phyloP scores from a whole-genome alignment of 2,113 vertebrate species.

The Copsychus sechellarum region DNA sequence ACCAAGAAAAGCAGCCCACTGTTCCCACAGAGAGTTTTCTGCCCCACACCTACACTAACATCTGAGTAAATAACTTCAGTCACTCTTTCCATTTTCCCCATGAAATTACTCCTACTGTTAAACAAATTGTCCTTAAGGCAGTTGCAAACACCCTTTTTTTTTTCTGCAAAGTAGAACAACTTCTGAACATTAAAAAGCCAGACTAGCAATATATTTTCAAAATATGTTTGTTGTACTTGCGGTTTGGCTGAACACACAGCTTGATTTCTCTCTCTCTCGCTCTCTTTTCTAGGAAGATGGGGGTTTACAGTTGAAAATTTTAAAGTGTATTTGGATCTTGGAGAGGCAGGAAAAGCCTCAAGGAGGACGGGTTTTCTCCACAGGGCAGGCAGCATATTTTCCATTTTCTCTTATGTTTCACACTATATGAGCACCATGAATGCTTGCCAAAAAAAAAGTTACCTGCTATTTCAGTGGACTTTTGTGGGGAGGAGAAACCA shows the following conservation, averaged over 20 bases:
- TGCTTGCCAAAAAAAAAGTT: neutral
- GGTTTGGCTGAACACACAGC: constrained; percentile 42
- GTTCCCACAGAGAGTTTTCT: constrained; percentile 89
- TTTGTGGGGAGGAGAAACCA: neutral
- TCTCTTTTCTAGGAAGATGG: constrained; percentile 53
- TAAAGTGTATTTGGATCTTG: constrained; percentile 49
- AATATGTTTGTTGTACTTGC: constrained; percentile 63
- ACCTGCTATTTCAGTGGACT: constrained; percentile 25
- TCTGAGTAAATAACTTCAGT: constrained; percentile 96
- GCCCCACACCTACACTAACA: constrained; percentile 97
- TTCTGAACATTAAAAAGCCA: constrained; percentile 72
- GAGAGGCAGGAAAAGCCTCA: constrained; percentile 58
- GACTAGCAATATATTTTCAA: constrained; percentile 56
- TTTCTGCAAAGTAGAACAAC: constrained; percentile 72
- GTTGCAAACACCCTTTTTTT: constrained; percentile 75
- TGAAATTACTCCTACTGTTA: constrained; percentile 92
- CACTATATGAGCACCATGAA: neutral
- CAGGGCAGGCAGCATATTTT: constrained; percentile 63
- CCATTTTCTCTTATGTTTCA: constrained; percentile 63
- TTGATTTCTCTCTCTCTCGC: constrained; percentile 12
- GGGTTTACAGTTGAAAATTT: constrained; percentile 52
- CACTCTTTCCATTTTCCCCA: constrained; percentile 93
- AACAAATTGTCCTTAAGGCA: constrained; percentile 87
- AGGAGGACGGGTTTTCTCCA: constrained; percentile 57
- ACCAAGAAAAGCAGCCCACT: constrained; percentile 90